A percentile compares a stretch with the other conserved stretches of the same genome.
Evolutionary conservation across 2,888 invertebrate genomes (phyloP).

Genomic region (Callyntrura sp.): DNA sequence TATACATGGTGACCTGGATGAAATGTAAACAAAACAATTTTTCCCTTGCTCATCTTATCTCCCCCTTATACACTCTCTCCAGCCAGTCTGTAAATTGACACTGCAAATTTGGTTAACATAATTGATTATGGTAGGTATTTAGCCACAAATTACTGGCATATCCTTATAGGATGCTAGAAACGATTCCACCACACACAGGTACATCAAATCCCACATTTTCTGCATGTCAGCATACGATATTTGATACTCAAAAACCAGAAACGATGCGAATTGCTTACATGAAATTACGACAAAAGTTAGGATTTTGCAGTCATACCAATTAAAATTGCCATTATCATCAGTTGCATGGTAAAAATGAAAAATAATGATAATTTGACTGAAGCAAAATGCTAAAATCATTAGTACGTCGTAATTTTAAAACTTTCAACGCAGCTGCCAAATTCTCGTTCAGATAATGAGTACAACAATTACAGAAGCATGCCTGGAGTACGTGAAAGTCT

Average conservation of each 20-base stretch:
- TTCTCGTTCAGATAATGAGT: neutral
- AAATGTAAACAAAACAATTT: conserved; percentile 8
- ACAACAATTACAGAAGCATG: neutral
- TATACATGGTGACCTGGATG: conserved; percentile 29
- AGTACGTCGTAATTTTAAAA: too few relatives aligned
- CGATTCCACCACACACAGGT: too few relatives aligned
- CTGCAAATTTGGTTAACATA: neutral
- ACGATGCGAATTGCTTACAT: too few relatives aligned
- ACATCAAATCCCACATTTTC: too few relatives aligned
- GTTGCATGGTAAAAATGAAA: too few relatives aligned
- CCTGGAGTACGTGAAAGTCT: neutral
- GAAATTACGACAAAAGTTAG: too few relatives aligned
- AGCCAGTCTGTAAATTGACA: neutral
- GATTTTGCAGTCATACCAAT: too few relatives aligned
- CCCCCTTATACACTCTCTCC: neutral
- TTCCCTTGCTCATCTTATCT: neutral
- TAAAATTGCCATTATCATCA: too few relatives aligned
- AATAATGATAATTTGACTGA: too few relatives aligned
- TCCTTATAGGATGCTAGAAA: neutral
- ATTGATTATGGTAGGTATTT: neutral
- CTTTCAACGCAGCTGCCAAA: neutral
- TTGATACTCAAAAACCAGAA: too few relatives aligned
- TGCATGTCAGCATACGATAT: too few relatives aligned
- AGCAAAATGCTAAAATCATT: too few relatives aligned
- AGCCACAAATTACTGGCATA: neutral